Evolutionary conservation across 2,797 vertebrate genomes (phyloP).

Genomic region (Xiphophorus birchmanni): DNA sequence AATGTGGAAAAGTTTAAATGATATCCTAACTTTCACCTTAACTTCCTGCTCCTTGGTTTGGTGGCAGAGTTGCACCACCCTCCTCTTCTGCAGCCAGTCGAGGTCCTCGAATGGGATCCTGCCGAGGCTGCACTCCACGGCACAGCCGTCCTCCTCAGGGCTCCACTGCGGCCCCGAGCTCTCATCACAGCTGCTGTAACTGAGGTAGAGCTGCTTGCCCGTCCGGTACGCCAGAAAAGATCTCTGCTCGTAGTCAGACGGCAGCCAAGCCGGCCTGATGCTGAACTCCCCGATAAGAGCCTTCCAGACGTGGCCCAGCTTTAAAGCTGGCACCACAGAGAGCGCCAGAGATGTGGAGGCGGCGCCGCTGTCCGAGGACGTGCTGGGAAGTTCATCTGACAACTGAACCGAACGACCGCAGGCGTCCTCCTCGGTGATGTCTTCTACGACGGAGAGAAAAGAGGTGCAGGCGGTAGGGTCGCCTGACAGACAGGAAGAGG

Average conservation of each 20-base stretch:
- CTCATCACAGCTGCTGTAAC: constrained; percentile 73
- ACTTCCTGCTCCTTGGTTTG: constrained; percentile 76
- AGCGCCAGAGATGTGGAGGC: constrained; percentile 76
- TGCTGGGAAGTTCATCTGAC: constrained; percentile 67
- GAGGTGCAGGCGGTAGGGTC: constrained; percentile 21
- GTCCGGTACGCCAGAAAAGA: constrained; percentile 82
- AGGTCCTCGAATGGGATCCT: constrained; percentile 87
- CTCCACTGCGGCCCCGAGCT: constrained; percentile 37
- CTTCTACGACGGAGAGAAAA: constrained; percentile 51
- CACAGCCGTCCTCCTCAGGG: constrained; percentile 64
- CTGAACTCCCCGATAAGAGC: constrained; percentile 88
- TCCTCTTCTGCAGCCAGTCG: constrained; percentile 95
- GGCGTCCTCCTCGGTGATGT: constrained; percentile 60
- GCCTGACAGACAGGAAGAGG: constrained; percentile 57
- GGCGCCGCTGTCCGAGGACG: constrained; percentile 55
- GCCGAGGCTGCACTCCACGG: constrained; percentile 81
- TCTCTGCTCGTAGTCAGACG: constrained; percentile 65
- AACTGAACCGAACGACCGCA: constrained; percentile 20
- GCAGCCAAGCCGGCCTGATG: constrained; percentile 74
- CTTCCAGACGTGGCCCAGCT: constrained; percentile 81
- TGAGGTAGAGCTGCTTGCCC: constrained; percentile 81
- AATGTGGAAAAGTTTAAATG: neutral
- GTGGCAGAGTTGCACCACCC: constrained; percentile 88
- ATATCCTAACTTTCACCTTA: constrained; percentile 80
- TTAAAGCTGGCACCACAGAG: constrained; percentile 68